Evolutionary conservation across 2,888 invertebrate species (phyloP).

Genomic region (Xiphydria camelus): DNA sequence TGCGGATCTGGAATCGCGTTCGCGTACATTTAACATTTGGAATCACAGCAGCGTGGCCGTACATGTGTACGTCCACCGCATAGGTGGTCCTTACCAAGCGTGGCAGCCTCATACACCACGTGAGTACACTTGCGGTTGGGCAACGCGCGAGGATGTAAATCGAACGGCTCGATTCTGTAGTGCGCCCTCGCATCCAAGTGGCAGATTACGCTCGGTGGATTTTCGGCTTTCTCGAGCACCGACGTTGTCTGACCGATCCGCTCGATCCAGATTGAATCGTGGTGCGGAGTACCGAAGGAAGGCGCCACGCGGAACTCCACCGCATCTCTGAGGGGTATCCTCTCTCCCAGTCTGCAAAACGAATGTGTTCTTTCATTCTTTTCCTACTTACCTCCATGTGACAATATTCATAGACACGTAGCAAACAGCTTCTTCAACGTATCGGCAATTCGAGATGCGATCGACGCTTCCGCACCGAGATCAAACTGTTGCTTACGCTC

Average conservation of each 20-base stretch:
- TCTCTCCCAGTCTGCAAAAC: conserved; percentile 20
- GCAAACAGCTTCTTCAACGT: no score
- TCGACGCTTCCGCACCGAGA: no score
- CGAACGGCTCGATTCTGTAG: conserved; percentile 69
- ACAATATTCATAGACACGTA: no score
- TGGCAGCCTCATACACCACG: conserved; percentile 73
- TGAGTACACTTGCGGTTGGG: conserved; percentile 74
- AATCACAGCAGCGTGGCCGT: no score
- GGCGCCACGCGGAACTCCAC: conserved; percentile 63
- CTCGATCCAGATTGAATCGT: conserved; percentile 53
- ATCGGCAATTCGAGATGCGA: no score
- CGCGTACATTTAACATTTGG: no score
- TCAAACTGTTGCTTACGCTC: no score
- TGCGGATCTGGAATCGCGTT: conserved; percentile 67
- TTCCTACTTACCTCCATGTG: background rate
- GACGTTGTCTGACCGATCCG: conserved; percentile 47
- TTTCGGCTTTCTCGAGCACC: conserved; percentile 38
- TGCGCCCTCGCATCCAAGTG: conserved; percentile 71
- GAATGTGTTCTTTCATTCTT: background rate
- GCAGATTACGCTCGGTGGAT: conserved; percentile 62
- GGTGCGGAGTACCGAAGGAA: conserved; percentile 40
- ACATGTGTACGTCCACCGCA: background rate
- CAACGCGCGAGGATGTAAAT: conserved; percentile 67
- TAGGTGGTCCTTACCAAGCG: conserved; percentile 54
- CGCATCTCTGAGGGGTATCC: conserved; percentile 71